Base-by-base conservation (phyloP, 2,797 vertebrate species). In the Todus mexicanus region DNA sequence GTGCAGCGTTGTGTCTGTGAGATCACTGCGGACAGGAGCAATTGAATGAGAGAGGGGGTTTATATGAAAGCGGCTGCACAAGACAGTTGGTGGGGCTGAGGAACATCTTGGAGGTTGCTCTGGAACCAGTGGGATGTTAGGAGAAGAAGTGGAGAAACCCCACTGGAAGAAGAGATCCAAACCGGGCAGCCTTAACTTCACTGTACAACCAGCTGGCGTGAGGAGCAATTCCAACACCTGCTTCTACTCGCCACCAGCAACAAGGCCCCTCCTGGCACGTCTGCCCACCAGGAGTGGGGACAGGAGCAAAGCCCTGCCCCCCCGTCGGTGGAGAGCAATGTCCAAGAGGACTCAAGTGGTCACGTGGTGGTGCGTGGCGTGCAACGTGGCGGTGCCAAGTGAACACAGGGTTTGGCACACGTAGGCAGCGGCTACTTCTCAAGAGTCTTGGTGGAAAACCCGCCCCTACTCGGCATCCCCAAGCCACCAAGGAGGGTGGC, bases 301-400 rank as follows among this genome's bases (percentile, higher is more conserved):
- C 29, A 43, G 59, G 17, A 42, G 31, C 25, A 74, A 53, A 77
- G 74, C 26, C 40, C 72, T 50, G 66, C 11, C 25, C 18, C 27
- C 6, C 17, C 0, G 1, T 12, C 21, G 1, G 3, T 6, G 9
- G 65, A 45, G 20, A 16, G 29, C n/a, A 31, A 21, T 1, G 31
- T n/a, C 57, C 7, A 8, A 61, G 70, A 54, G 42, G 38, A 43
- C 17, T 37, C 31, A n/a, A n/a, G 1, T 14, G 53, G 18, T 19
- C 31, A 33, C 12, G 7, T 16, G 20, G 74, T 17, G 25, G 27
- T 64, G 90, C 57, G 45, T 2, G 12, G 53, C 12, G 11, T 19
- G 53, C 48, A 50, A 27, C 8, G 7, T 15, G 17, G 74, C 13
- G 26, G 26, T 65, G 91, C 63, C 54, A 1, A 0, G 5, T 6